Conservation (phyloP, 2,888 invertebrate genomes). For the Elaeidobius kamerunicus region DNA sequence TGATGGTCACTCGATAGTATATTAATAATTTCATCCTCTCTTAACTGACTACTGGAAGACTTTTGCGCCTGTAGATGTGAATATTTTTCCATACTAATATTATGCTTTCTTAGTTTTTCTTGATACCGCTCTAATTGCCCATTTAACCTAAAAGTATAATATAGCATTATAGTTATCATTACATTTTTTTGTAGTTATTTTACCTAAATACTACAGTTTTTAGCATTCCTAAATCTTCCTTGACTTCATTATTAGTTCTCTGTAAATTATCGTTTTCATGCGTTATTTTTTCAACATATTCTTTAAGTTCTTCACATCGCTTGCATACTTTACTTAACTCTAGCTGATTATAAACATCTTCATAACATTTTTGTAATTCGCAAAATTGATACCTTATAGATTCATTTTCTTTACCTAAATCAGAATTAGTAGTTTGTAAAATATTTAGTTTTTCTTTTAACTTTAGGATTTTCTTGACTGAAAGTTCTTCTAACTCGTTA, state of each 20-base stretch:
- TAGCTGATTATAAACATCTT: constrained; percentile 54
- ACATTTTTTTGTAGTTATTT: constrained; percentile 3
- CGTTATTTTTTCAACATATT: constrained; percentile 52
- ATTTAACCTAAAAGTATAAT: constrained; percentile 64
- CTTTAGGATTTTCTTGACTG: constrained; percentile 61
- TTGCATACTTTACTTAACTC: constrained; percentile 50
- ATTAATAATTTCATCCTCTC: constrained; percentile 27
- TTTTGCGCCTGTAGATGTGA: constrained; percentile 23
- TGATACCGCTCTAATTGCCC: constrained; percentile 76
- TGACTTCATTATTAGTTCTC: constrained; percentile 57
- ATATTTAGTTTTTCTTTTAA: constrained; percentile 60
- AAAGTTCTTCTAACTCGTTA: constrained; percentile 49
- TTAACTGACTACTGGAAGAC: constrained; percentile 21
- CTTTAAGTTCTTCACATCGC: constrained; percentile 49
- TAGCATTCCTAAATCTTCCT: constrained; percentile 67
- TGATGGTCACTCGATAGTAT: constrained; percentile 43
- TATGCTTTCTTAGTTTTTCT: constrained; percentile 58
- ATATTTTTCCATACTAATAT: constrained; percentile 36
- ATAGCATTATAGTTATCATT: no score
- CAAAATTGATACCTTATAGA: constrained; percentile 53
- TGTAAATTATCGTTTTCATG: constrained; percentile 53
- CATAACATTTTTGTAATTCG: constrained; percentile 53
- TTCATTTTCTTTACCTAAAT: constrained; percentile 62
- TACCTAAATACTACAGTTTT: constrained; percentile 73
- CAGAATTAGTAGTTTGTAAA: constrained; percentile 59